Evolutionary conservation across 2,113 vertebrate genomes (phyloP), one percentile per base, ranked within the genome.

Genomic region (Heloderma charlesbogerti): DNA sequence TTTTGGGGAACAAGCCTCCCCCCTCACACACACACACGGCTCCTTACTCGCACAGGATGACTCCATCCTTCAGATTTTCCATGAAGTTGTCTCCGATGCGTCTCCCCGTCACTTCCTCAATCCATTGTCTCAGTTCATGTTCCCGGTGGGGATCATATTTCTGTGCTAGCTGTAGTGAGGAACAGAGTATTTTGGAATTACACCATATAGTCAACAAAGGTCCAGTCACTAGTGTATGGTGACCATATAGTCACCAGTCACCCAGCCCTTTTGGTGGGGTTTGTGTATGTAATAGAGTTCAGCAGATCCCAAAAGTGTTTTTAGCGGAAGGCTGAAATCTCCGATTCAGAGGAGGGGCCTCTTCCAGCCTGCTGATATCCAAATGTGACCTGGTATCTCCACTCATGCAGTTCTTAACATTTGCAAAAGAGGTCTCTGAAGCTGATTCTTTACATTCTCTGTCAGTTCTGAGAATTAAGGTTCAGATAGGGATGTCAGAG

Each of bases 101-200:
- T 83, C 97, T 97, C 0, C 98, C 98, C 0, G 98, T 98, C 88
- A 98, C 97, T 0, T 98, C 98, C 90, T 98, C 96, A 2, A 99
- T 99, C 99, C 99, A 99, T 69, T 98, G 92, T 0, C 98, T 96
- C 54, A 99, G 97, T 95, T 99, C 98, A 60, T 98, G 98, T 90
- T 99, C 99, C 89, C 96, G 97, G 48, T 98, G 98, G 1, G 94
- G 97, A 97, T 99, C 98, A 0, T 99, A 99, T 95, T 99, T 99
- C 94, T 98, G 98, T 34, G 98, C 98, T 87, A 99, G 95, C 99
- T 99, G 96, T 34, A 48, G 71, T 54, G 77, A 85, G 31, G 20
- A 5, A 82, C 51, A 25, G 34, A 67, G 54, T 4, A 43, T 51
- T n/a, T 78, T 78, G 43, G 43, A 77, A 78, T 78, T 51, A 66